Evolutionary conservation across 2,797 vertebrate species (phyloP).

Genomic region (Microcaecilia unicolor): DNA sequence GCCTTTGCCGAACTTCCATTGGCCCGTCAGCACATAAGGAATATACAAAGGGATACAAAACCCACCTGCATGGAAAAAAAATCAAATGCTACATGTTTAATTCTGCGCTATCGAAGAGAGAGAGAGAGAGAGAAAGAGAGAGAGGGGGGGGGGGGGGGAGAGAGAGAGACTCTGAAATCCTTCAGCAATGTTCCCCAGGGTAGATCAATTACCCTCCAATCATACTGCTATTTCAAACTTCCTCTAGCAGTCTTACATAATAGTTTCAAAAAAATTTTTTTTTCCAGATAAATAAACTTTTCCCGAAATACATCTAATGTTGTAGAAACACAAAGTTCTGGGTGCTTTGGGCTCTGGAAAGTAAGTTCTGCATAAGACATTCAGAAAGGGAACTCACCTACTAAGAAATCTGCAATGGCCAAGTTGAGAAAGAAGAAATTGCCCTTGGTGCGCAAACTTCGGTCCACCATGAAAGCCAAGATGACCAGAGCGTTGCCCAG

Average conservation of each 20-base stretch:
- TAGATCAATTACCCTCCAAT: too few species aligned
- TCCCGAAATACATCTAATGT: background rate
- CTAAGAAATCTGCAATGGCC: slow-evolving; percentile 57
- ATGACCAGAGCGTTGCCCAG: slow-evolving; percentile 58
- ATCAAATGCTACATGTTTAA: too few species aligned
- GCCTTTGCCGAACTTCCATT: slow-evolving; percentile 52
- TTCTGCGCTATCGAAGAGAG: too few species aligned
- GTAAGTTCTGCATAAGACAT: background rate
- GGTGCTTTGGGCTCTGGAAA: too few species aligned
- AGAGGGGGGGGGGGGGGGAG: too few species aligned
- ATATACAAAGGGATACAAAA: slow-evolving; percentile 66
- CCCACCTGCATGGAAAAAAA: slow-evolving; percentile 37
- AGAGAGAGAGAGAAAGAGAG: too few species aligned
- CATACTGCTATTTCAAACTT: too few species aligned
- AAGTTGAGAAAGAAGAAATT: slow-evolving; percentile 68
- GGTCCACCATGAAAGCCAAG: slow-evolving; percentile 54
- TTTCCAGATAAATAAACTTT: too few species aligned
- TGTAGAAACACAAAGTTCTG: background rate
- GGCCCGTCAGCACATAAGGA: slow-evolving; percentile 54
- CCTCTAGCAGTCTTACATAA: too few species aligned
- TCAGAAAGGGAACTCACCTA: slow-evolving; percentile 39
- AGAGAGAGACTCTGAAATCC: too few species aligned
- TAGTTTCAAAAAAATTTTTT: too few species aligned
- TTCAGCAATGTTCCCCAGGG: rapidly evolving
- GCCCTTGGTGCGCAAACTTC: slow-evolving; percentile 52